Evolutionary conservation across 2,888 invertebrate species (phyloP).

Genomic region (Drosophila paramelanica): DNA sequence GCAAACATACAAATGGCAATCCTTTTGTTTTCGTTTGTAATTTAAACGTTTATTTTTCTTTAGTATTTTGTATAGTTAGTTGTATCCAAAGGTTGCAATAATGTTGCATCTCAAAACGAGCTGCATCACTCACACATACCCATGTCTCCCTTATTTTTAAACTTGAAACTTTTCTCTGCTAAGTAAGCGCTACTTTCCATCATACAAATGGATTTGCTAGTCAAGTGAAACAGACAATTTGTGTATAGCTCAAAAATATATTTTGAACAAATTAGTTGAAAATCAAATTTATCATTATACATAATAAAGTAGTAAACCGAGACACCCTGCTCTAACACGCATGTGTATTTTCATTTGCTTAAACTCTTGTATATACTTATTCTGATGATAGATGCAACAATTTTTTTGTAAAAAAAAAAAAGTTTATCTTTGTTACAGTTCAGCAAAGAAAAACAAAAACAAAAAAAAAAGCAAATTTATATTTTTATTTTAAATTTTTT

Average conservation of each 20-base stretch:
- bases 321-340: conserved; percentile 36
- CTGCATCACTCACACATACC: conserved; percentile 65
- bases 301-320: conserved; percentile 31
- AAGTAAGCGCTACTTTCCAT: conserved; percentile 45
- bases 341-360: conserved; percentile 50
- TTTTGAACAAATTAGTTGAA: conserved; percentile 73
- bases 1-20: conserved; percentile 32
- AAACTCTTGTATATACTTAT: conserved; percentile 53
- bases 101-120: conserved; percentile 75
- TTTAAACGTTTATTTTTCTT: conserved; percentile 41
- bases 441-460: conserved; percentile 42
- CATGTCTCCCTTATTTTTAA: conserved; percentile 26
- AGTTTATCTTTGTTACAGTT: conserved; percentile 36
- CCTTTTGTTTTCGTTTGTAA: conserved; percentile 55
- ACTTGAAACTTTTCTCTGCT: conserved; percentile 26
- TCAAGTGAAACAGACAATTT: conserved; percentile 76
- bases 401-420: conserved; percentile 42
- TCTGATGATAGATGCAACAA: conserved; percentile 56
- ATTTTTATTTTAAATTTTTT: conserved; percentile 59
- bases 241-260: conserved; percentile 57
- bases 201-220: conserved; percentile 72
- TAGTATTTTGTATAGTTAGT: conserved; percentile 72
- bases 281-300: conserved; percentile 36
- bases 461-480: conserved; percentile 58
- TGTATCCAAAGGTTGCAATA: conserved; percentile 76